Percentiles rank a stretch among this genome's conserved stretches.
phyloP scores from a whole-genome alignment of 2,113 vertebrate genomes.

The Muntiacus muntjak region DNA sequence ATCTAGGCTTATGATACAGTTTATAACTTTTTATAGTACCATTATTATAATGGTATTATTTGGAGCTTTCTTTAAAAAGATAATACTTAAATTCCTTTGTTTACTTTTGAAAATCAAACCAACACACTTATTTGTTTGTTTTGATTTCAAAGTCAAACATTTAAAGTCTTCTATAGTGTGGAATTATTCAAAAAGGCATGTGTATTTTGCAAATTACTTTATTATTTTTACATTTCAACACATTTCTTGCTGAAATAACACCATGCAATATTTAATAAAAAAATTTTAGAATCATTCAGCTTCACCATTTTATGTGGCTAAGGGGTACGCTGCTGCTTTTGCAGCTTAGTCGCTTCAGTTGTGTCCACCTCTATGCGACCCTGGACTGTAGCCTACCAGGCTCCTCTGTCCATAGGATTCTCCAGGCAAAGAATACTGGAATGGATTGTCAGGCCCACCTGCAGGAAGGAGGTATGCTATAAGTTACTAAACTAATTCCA shows the following conservation, averaged over 20 bases:
- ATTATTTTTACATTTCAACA: background rate
- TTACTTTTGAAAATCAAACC: conserved; percentile 17
- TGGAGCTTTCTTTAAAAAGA: background rate
- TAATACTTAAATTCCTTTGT: background rate
- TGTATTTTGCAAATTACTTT: background rate
- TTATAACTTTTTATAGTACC: conserved; percentile 22
- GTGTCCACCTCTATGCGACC: background rate
- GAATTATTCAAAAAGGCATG: background rate
- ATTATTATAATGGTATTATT: background rate
- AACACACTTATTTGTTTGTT: background rate
- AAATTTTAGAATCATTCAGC: background rate
- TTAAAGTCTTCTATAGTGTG: background rate
- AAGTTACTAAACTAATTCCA: background rate
- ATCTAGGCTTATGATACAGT: background rate
- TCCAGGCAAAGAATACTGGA: background rate
- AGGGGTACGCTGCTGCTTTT: background rate
- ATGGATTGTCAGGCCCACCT: background rate
- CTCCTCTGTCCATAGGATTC: background rate
- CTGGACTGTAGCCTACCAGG: background rate
- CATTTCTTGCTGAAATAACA: background rate
- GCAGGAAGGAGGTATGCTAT: background rate
- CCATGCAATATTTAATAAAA: background rate
- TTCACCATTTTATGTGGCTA: background rate
- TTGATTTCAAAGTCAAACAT: conserved; percentile 38
- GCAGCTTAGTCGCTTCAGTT: background rate